Base-by-base conservation (phyloP, 2,888 invertebrate genomes). In the Thumatha senex region DNA sequence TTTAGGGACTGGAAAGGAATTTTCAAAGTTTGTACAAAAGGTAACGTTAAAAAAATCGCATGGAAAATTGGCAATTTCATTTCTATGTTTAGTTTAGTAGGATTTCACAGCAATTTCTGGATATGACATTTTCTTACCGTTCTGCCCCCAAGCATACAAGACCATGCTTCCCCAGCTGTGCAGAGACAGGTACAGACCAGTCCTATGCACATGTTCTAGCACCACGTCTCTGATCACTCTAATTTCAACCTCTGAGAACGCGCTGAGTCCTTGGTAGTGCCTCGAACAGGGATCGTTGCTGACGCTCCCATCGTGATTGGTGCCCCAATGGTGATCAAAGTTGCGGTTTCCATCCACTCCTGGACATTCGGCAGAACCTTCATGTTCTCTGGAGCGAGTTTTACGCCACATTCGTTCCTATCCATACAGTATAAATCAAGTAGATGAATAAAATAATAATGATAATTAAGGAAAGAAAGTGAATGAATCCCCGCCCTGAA, bases 341-440 rank as follows among this genome's bases (percentile, higher is more conserved):
- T 96, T 97, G 24, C 96, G 92, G 80, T 96, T 96, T 0, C 93
- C 93, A 72, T 97, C 96, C 0, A 94, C 94, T n/a, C 96, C 96
- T 4, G 84, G 82, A 63, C 96, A 96, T 0, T 66, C 61, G 0
- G 82, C 77, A 24, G 82, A 67, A 30, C 84, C 86, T 0, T 76
- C 77, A 12, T 84, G 70, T 10, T 80, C 76, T 0, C 76, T 86
- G 0, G 93, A 93, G 0, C 95, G 92, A 1, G 95, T 95, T 74
- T 96, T 96, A 33, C 95, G 93, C 95, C 95, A 96, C 67, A 95
- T 68, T 11, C 94, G 92, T 48, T 93, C 89, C 94, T 95, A 60
- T 31, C 34, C 11, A 15, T 34, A 36, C n/a, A n/a, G 18, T 24
- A 24, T 24, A 24, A 24, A 24, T 4, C 18, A 24, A 24, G 5